Percentiles rank a stretch among this genome's conserved stretches.
phyloP scores from a whole-genome alignment of 2,113 vertebrate genomes.

The Corythoichthys haematopterus region DNA sequence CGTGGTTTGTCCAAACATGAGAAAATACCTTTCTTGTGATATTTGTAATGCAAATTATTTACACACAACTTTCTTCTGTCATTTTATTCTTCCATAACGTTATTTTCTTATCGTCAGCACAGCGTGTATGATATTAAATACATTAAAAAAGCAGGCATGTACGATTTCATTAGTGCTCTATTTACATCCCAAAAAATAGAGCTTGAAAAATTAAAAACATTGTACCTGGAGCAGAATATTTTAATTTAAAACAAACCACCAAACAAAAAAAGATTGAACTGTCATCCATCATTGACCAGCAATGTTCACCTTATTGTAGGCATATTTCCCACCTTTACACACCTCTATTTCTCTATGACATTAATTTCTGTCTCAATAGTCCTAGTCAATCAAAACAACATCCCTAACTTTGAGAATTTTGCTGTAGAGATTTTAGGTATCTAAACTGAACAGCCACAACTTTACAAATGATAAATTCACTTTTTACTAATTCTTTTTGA shows the following conservation, averaged over 20 bases:
- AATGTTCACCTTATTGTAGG: conserved; percentile 48
- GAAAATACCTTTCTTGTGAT: too few species aligned
- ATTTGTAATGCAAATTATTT: neutral
- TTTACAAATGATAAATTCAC: neutral
- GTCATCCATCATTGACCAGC: conserved; percentile 68
- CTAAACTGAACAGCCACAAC: neutral
- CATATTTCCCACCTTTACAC: conserved; percentile 15
- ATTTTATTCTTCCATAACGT: neutral
- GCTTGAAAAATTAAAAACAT: neutral
- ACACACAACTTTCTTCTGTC: too few species aligned
- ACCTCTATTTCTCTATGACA: conserved; percentile 8
- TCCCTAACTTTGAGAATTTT: neutral
- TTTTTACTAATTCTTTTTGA: neutral
- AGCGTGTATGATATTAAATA: neutral
- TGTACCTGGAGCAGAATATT: neutral
- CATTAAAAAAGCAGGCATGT: neutral
- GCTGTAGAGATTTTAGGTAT: neutral
- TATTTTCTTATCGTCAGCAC: neutral
- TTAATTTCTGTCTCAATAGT: neutral
- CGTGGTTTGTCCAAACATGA: too few species aligned
- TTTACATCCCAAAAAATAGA: neutral
- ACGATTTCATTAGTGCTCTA: neutral
- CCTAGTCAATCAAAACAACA: neutral
- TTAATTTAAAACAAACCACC: too few species aligned
- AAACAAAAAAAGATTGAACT: conserved; percentile 37